These are phyloP conservation scores for Petroica traversi DNA, from an alignment of 2,113 vertebrate species.

Conservation along the genomic window DNA sequence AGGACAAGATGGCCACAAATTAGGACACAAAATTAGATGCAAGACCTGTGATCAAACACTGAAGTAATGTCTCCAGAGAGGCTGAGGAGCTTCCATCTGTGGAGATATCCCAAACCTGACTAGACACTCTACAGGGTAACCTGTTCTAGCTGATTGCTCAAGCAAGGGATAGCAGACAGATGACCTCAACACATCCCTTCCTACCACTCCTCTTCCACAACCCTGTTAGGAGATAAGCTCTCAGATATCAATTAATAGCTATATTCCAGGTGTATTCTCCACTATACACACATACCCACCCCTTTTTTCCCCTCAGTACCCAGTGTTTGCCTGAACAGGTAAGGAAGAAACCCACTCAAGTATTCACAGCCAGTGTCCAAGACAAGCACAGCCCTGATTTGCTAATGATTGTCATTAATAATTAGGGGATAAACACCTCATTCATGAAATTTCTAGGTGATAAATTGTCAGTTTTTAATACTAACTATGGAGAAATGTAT, in stretches of 20 bases:
- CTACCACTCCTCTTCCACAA: not conserved
- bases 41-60: not conserved
- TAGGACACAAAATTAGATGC: not conserved
- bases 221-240: not conserved
- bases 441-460: not conserved
- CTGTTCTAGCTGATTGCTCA: not conserved
- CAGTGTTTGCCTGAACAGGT: not conserved
- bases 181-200: not conserved
- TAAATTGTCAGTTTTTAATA: not conserved
- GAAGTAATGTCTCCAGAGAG: not conserved
- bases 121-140: not conserved
- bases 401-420: not conserved
- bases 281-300: not conserved
- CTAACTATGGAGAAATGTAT: not conserved
- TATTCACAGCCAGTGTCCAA: not conserved
- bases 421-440: not conserved
- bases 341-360: not conserved
- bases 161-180: not conserved
- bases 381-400: not conserved
- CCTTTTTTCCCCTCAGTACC: accelerated
- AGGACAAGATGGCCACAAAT: not conserved
- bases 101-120: not conserved
- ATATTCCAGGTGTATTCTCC: not conserved
- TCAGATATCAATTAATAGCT: not conserved
- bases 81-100: not conserved